Evolutionary conservation across 2,888 invertebrate genomes (phyloP), one percentile per base, ranked within the genome.

Genomic region (Eledona agricola): DNA sequence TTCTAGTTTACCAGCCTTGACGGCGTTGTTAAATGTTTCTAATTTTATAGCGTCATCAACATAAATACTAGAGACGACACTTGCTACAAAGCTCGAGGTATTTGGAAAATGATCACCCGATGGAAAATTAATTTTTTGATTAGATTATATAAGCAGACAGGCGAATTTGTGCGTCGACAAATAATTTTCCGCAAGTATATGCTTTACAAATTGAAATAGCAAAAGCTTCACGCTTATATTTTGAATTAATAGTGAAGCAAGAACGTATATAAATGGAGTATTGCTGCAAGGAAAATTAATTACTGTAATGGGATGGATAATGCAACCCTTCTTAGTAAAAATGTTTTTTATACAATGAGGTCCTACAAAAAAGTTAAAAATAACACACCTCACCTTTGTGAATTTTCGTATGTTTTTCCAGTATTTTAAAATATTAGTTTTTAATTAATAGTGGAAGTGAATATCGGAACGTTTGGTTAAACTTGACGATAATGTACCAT

Each of bases 181-280:
- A 11, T 34, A 34, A 34, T 17, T 34, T 20, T 25, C 4, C 26
- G 28, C 10, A 34, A 20, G 34, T 17, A 12, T 16, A 5, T 40
- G 19, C 28, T 1, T 31, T 19, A 12, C 17, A 28, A 40, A 28
- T 40, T 10, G 28, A 15, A 40, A 11, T 28, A 17, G 28, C 5
- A 19, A 40, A 40, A 28, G 40, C 40, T 28, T 40, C 40, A 19
- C 28, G 11, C 10, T 38, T 40, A 40, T 23, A 25, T 40, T 40
- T 40, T 40, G 40, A 40, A 40, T 40, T 40, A 40, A 40, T 40
- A 28, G 40, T 40, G 29, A 40, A 40, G 40, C 28, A 40, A 28
- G 17, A 28, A 13, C 16, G 40, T 28, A 19, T 12, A 40, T 40
- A 40, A 38, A 40, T 40, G 28, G 40, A 26, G 28, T 19, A 40